A percentile compares a stretch with the other conserved stretches of the same genome.
Conservation (phyloP, 2,797 vertebrate genomes). For the Malacoctenus gilli region DNA sequence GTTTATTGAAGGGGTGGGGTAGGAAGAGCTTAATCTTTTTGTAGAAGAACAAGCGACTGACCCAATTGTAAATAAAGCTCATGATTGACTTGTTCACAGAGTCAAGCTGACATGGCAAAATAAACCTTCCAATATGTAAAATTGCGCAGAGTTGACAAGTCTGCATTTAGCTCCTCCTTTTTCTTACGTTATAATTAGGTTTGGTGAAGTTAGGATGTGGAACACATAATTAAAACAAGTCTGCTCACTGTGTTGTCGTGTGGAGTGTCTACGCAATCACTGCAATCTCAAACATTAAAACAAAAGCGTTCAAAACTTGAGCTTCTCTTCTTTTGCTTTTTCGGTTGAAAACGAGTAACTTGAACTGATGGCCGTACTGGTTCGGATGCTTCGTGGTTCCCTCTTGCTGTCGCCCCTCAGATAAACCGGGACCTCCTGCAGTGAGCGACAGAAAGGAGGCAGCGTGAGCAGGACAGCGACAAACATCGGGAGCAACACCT, state of each 20-base stretch:
- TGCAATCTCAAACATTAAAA: conserved; percentile 12
- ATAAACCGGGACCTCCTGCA: conserved; percentile 80
- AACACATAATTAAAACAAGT: conserved; percentile 31
- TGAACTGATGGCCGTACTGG: conserved; percentile 59
- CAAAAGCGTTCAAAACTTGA: neutral
- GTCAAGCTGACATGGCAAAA: too few species aligned
- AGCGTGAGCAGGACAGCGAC: neutral
- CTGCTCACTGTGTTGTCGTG: conserved; percentile 1
- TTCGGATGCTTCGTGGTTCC: conserved; percentile 82
- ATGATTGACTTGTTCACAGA: too few species aligned
- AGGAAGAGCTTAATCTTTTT: too few species aligned
- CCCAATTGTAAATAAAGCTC: too few species aligned
- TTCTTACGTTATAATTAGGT: conserved; percentile 15
- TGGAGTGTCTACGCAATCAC: conserved; percentile 14
- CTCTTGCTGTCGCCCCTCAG: conserved; percentile 75
- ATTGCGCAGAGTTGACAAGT: too few species aligned
- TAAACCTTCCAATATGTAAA: too few species aligned
- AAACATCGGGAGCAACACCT: too few species aligned
- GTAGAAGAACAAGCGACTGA: too few species aligned
- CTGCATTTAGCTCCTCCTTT: conserved; percentile 3
- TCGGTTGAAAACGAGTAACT: neutral
- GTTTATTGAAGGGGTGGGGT: too few species aligned
- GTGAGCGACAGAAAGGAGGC: conserved; percentile 3
- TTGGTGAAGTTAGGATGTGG: conserved; percentile 42
- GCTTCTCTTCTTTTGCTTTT: neutral